These are phyloP conservation scores for Odontesthes bonariensis DNA, from an alignment of 2,113 vertebrate genomes.

Conservation along the genomic window DNA sequence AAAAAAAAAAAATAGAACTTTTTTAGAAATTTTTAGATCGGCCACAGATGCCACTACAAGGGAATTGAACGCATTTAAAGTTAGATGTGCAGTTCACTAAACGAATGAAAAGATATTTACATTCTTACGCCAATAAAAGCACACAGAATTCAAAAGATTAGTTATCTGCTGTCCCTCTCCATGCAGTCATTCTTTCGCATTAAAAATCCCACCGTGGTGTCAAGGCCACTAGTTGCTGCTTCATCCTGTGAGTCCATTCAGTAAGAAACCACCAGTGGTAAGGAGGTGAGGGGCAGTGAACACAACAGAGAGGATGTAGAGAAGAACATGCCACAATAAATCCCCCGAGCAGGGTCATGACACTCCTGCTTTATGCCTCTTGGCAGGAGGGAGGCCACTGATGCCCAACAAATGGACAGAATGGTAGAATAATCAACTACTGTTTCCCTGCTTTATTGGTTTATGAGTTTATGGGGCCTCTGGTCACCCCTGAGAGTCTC, in stretches of 20 bases:
- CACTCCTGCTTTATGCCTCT: conserved; percentile 72
- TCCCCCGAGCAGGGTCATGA: conserved; percentile 71
- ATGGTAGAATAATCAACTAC: conserved; percentile 71
- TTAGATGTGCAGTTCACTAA: too few species aligned
- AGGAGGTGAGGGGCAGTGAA: conserved; percentile 38
- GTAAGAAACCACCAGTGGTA: conserved; percentile 28
- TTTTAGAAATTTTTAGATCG: neutral
- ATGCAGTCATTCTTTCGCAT: neutral
- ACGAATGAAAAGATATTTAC: neutral
- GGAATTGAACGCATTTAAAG: too few species aligned
- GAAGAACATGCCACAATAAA: conserved; percentile 68
- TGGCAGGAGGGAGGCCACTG: conserved; percentile 65
- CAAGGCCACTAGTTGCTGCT: conserved; percentile 49
- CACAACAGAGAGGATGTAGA: conserved; percentile 52
- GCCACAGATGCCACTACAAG: too few species aligned
- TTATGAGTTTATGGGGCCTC: conserved; percentile 64
- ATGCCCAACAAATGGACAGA: conserved; percentile 74
- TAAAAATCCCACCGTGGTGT: conserved; percentile 30
- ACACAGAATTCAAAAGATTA: neutral
- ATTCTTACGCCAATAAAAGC: neutral
- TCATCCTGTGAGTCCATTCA: conserved; percentile 41
- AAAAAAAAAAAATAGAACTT: neutral
- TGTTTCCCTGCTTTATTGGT: conserved; percentile 69
- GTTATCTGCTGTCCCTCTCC: conserved; percentile 3
- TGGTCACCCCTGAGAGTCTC: conserved; percentile 23